Base-by-base conservation (phyloP, 1,140 invertebrate genomes). In the Lineus longissimus region DNA sequence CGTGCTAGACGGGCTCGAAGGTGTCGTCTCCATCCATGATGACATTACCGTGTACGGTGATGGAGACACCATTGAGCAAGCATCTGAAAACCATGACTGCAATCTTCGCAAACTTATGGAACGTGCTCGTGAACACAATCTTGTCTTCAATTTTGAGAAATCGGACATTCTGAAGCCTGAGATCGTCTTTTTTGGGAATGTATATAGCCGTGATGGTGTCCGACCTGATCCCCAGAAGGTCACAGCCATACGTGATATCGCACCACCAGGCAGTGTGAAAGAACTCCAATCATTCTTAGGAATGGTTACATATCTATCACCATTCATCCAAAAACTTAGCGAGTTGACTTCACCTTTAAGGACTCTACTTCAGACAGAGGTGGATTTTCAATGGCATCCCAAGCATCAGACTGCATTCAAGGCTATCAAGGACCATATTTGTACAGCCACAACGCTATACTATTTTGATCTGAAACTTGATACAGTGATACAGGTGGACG, bases 401-500 rank as follows among this genome's bases (percentile, higher is more conserved):
- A 33, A 61, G 1, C 56, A 67, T 27, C 15, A 45, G 22, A 47
- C 15, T 2, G 30, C 30, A 43, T 65, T 69, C 19, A 55, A 67
- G 1, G 7, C 9, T 9, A 2, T 69, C 7, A 69, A 67, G 23
- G 19, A 51, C 4, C n/a, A 27, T 6, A 56, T 76, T 13, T 58
- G 56, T n/a, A 17, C 60, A 31, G 60, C 66, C 33, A 67, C 72
- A 0, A 36, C 73, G 17, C 55, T 77, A 11, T 54, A 56, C 2
- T 75, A 68, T 40, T 78, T 68, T 57, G 70, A 77, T 31, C 56
- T 51, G 9, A 55, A 63, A 15, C 66, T 69, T 19, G 29, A 63
- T 23, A 51, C 71, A 45, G 61, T 67, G 1, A 19, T 77, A 27
- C 67, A 75, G 61, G 54, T 61, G 13, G 71, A 73, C 63, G 71